Percentiles rank a stretch among this genome's conserved stretches.
phyloP scores from a whole-genome alignment of 1,140 invertebrate species.

The Microvelia longipes region DNA sequence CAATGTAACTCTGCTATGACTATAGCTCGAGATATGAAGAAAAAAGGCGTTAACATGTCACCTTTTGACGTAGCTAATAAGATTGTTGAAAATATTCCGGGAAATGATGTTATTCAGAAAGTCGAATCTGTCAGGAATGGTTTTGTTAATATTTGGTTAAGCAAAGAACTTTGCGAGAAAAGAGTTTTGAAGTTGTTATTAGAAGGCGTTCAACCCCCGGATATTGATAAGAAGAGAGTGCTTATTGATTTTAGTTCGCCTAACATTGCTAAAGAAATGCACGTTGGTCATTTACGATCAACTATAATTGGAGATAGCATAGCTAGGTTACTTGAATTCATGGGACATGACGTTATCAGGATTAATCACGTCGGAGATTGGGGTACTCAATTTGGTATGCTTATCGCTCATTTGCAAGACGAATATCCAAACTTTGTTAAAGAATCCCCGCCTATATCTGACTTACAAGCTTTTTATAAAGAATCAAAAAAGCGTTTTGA shows the following conservation, averaged over 20 bases:
- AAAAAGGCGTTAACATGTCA: slow-evolving; percentile 32
- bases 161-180: slow-evolving; percentile 44
- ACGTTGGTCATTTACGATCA: slow-evolving; percentile 93
- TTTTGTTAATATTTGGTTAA: slow-evolving; percentile 87
- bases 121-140: slow-evolving; percentile 73
- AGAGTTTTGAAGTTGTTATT: slow-evolving; percentile 49
- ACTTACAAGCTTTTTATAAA: slow-evolving; percentile 76
- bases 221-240: slow-evolving; percentile 46
- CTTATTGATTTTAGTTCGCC: slow-evolving; percentile 96
- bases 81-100: slow-evolving; percentile 51
- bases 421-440: slow-evolving; percentile 76
- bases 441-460: slow-evolving; percentile 73
- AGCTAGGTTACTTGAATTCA: slow-evolving; percentile 73
- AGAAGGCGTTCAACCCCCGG: slow-evolving; percentile 54
- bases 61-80: slow-evolving; percentile 69
- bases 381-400: slow-evolving; percentile 99
- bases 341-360: slow-evolving; percentile 84
- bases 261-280: slow-evolving; percentile 99
- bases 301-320: slow-evolving; percentile 97
- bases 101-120: slow-evolving; percentile 54
- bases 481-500: slow-evolving; percentile 59
- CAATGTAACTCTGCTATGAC: slow-evolving; percentile 93
- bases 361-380: slow-evolving; percentile 98
- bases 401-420: slow-evolving; percentile 92
- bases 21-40: slow-evolving; percentile 57